These are phyloP conservation scores for Palloptera scutellata DNA, from an alignment of 2,888 invertebrate species.

Conservation along the genomic window DNA sequence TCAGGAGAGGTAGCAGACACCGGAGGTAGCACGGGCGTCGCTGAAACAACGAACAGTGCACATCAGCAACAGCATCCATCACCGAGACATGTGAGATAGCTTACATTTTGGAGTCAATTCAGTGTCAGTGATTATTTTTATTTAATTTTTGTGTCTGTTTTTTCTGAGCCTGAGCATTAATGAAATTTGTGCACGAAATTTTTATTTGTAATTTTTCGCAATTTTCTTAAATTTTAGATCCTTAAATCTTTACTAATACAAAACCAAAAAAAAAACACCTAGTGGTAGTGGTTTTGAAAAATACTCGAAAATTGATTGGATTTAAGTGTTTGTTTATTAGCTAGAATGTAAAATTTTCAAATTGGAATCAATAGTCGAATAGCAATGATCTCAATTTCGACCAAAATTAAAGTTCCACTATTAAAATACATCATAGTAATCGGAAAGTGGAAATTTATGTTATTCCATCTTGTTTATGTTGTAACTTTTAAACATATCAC, in stretches of 20 bases:
- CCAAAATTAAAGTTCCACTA: no score
- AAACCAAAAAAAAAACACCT: no score
- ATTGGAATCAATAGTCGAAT: no score
- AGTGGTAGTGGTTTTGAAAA: no score
- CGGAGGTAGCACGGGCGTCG: conserved; percentile 23
- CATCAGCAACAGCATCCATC: conserved; percentile 59
- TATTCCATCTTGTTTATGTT: neutral
- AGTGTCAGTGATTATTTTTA: conserved; percentile 66
- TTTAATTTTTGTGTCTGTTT: conserved; percentile 67
- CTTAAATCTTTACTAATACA: no score
- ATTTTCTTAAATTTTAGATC: neutral
- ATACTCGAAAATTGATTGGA: no score
- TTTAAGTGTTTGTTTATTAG: neutral
- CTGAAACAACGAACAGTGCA: conserved; percentile 24
- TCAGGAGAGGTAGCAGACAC: conserved; percentile 36
- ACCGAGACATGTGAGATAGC: conserved; percentile 66
- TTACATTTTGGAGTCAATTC: conserved; percentile 66
- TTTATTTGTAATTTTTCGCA: conserved; percentile 1
- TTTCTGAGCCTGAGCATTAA: conserved; percentile 68
- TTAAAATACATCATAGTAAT: no score
- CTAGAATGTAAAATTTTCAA: no score
- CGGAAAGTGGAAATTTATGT: no score
- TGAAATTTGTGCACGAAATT: conserved; percentile 45
- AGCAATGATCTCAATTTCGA: no score
- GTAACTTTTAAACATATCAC: neutral